Base-by-base conservation (phyloP, 2,888 invertebrate species). In the Rhorus exstirpatorius region DNA sequence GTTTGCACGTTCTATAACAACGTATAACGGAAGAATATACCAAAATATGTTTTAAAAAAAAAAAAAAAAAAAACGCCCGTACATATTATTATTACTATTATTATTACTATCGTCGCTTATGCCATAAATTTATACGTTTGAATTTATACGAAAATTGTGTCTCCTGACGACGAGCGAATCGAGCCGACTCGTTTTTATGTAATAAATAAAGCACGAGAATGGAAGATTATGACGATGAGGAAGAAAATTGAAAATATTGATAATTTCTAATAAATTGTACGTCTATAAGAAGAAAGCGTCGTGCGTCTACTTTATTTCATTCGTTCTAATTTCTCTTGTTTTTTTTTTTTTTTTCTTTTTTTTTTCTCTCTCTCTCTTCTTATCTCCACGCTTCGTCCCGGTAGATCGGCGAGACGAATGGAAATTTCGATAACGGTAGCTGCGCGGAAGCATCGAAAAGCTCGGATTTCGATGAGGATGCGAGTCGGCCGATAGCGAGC, bases 221-320 rank as follows among this genome's bases (percentile, higher is more conserved):
- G 14, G 14, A 55, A 31, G 12, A 41, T n/a, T n/a, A n/a, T n/a
- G n/a, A 61, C 31, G 26, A n/a, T 14, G 24, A 41, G 58, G 38
- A 41, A 61, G 8, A 21, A 17, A 67, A 35, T 6, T 63, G 7
- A 14, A 8, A 41, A 68, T 17, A n/a, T 14, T 53, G 53, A 55
- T 81, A 81, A 81, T 87, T 88, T 85, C 84, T 79, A 90, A 91
- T 91, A 91, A 91, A 90, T 89, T 84, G 70, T 89, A 88, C 89
- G 82, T 87, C 68, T 88, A 85, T 82, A 89, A 86, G 88, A 86
- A 76, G 67, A 63, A 74, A 53, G 53, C 19, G 35, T 53, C 19
- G 35, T 53, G 38, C 82, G 86, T 86, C 83, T 87, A 72, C 79
- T 88, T 88, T 77, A 89, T 87, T 90, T 87, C 84, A 55, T 81